phyloP scores from a whole-genome alignment of 2,797 vertebrate genomes.

The Pipistrellus pipistrellus region DNA sequence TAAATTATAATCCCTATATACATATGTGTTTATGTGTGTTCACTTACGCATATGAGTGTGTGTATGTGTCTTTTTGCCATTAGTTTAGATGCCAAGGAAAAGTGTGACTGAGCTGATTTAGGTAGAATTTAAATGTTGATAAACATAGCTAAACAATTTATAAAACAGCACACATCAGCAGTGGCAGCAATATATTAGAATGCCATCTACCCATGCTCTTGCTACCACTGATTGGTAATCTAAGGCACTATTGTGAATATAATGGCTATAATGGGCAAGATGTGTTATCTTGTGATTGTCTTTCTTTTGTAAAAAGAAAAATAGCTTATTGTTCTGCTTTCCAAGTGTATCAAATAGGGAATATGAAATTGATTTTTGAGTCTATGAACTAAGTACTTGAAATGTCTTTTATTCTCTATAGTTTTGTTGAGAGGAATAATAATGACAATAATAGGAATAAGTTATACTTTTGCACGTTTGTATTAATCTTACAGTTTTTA shows the following conservation, averaged over 20 bases:
- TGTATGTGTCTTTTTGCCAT: not conserved
- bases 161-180: not conserved
- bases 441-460: not conserved
- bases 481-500: not conserved
- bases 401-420: not conserved
- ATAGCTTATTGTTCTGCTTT: not conserved
- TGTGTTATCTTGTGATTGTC: not conserved
- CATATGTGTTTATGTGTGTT: not conserved
- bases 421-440: not conserved
- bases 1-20: not conserved
- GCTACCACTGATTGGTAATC: not conserved
- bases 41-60: not conserved
- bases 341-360: not conserved
- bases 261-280: not conserved
- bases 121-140: not conserved
- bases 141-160: not conserved
- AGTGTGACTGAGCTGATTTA: not conserved
- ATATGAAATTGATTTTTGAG: not conserved
- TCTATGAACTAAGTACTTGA: not conserved
- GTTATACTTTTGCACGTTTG: not conserved
- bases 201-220: not conserved
- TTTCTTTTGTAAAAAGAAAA: conserved; percentile 49
- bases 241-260: not conserved
- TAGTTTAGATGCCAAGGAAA: not conserved
- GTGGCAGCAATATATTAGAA: not conserved